Conservation (phyloP, 2,113 vertebrate genomes). For the Pseudorectes ferrugineus region DNA sequence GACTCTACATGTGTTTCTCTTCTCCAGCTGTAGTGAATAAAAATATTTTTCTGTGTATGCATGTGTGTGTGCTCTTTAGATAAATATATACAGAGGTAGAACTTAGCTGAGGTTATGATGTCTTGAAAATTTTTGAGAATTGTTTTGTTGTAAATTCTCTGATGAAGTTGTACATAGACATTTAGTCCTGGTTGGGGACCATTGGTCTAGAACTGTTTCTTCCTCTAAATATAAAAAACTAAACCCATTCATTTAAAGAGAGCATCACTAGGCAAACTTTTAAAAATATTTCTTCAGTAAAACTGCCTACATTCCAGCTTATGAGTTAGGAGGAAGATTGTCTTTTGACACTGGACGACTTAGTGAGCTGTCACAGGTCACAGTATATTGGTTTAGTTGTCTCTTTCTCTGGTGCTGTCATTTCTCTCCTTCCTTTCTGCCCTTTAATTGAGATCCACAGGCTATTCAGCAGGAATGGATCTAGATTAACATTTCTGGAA, state of each 20-base stretch:
- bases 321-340: not conserved
- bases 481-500: not conserved
- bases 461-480: not conserved
- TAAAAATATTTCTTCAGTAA: not conserved
- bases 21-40: not conserved
- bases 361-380: accelerated
- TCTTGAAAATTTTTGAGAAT: not conserved
- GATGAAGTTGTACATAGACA: not conserved
- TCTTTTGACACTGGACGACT: not conserved
- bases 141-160: not conserved
- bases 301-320: not conserved
- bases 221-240: not conserved
- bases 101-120: not conserved
- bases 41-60: not conserved
- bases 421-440: not conserved
- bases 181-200: not conserved
- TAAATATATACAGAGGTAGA: not conserved
- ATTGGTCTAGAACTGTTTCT: not conserved
- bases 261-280: accelerated
- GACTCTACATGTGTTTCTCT: not conserved
- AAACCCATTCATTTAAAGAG: not conserved
- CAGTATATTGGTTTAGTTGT: not conserved
- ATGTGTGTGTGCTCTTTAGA: not conserved
- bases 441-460: not conserved
- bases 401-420: not conserved